These are phyloP conservation scores for Recurvirostra avosetta DNA, from an alignment of 2,113 vertebrate species.

Conservation along the genomic window DNA sequence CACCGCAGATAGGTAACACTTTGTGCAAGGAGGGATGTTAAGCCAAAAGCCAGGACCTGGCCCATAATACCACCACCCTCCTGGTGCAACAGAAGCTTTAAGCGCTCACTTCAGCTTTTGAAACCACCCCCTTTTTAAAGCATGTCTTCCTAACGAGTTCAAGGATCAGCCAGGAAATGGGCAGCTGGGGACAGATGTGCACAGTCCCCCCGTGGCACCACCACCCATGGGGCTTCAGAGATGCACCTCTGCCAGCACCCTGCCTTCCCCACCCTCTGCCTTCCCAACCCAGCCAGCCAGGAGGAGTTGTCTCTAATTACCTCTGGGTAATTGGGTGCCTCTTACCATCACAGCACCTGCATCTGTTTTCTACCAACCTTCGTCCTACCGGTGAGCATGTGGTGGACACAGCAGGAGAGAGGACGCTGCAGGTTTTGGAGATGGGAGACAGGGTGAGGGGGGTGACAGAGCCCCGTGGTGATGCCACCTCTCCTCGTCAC, in stretches of 20 bases:
- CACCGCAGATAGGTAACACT: rapidly evolving
- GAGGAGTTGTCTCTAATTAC: neutral
- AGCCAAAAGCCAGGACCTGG: neutral
- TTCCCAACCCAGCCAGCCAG: neutral
- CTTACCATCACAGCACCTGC: neutral
- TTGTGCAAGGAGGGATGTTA: neutral
- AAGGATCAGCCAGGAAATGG: neutral
- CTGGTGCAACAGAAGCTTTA: neutral
- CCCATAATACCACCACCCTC: neutral
- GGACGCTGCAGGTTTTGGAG: neutral
- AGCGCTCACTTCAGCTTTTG: neutral
- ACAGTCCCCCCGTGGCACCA: rapidly evolving
- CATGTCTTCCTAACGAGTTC: rapidly evolving
- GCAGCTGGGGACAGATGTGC: rapidly evolving
- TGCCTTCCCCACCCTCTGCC: neutral
- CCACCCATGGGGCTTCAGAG: rapidly evolving
- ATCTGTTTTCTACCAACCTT: neutral
- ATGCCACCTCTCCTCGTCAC: neutral
- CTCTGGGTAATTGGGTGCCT: neutral
- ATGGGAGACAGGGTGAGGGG: neutral
- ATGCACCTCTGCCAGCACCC: neutral
- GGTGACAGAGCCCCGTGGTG: neutral
- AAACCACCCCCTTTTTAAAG: neutral
- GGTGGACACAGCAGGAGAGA: neutral
- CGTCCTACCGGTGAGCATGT: rapidly evolving